These are phyloP conservation scores for Serilophus lunatus DNA, from an alignment of 2,113 vertebrate genomes.

Conservation along the genomic window DNA sequence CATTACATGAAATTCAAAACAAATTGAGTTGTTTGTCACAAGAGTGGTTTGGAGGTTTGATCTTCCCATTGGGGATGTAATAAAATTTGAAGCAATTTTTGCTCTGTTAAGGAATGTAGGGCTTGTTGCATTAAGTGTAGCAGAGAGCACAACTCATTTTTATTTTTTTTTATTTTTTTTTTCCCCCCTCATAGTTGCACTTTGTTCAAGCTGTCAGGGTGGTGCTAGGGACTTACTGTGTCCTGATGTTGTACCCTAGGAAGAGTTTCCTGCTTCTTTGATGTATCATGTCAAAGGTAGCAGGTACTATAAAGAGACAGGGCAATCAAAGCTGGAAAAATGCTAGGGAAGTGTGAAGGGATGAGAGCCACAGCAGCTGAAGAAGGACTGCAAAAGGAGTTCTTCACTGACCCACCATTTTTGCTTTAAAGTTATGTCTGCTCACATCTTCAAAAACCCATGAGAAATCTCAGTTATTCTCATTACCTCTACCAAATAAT, in stretches of 20 bases:
- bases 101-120: neutral
- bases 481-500: neutral
- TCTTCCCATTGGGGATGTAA: neutral
- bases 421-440: neutral
- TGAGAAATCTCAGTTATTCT: neutral
- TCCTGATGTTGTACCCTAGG: neutral
- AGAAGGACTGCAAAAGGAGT: neutral
- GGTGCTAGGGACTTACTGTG: neutral
- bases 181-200: accelerated
- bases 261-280: neutral
- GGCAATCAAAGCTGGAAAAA: neutral
- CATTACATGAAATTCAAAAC: neutral
- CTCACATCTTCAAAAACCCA: neutral
- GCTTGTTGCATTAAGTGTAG: neutral
- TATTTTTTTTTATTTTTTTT: neutral
- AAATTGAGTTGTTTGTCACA: neutral
- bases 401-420: neutral
- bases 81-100: neutral
- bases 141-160: neutral
- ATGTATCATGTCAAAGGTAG: neutral
- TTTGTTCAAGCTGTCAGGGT: neutral
- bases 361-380: neutral
- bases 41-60: neutral
- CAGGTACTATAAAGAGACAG: neutral
- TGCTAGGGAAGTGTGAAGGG: neutral